A percentile compares a stretch with the other conserved stretches of the same genome.
phyloP scores from a whole-genome alignment of 2,797 vertebrate species.

The Parotocinclus haroldoi region DNA sequence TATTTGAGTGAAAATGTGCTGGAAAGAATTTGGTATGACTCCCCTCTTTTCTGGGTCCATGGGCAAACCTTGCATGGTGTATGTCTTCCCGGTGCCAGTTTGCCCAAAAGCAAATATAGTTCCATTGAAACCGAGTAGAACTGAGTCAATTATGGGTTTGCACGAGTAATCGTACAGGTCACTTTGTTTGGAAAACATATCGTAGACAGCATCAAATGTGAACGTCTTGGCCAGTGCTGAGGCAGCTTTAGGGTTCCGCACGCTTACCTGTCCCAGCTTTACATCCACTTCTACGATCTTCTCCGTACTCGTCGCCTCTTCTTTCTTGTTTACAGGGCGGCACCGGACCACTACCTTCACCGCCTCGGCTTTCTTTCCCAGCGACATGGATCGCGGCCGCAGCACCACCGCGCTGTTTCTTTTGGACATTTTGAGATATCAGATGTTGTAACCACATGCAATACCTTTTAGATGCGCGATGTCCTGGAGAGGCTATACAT shows the following conservation, averaged over 20 bases:
- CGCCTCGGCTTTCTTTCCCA: conserved; percentile 78
- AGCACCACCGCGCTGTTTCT: conserved; percentile 22
- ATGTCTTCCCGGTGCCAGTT: conserved; percentile 94
- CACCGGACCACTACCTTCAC: conserved; percentile 94
- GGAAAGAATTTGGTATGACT: conserved; percentile 88
- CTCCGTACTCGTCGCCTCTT: conserved; percentile 73
- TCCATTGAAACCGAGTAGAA: conserved; percentile 90
- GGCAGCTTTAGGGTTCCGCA: conserved; percentile 81
- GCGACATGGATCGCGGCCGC: conserved; percentile 64
- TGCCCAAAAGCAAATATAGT: conserved; percentile 94
- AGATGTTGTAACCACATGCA: conserved; percentile 21
- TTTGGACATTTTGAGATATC: conserved; percentile 29
- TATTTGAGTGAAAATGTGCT: conserved; percentile 95
- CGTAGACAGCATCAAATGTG: conserved; percentile 91
- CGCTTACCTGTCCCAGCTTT: conserved; percentile 87
- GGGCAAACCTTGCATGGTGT: conserved; percentile 92
- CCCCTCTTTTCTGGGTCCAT: conserved; percentile 82
- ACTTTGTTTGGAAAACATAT: conserved; percentile 80
- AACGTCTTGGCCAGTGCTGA: conserved; percentile 89
- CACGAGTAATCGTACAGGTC: conserved; percentile 91
- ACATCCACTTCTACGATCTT: conserved; percentile 83
- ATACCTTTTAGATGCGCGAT: neutral
- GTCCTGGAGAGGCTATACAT: neutral
- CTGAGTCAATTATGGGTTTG: conserved; percentile 87
- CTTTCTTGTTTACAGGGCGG: conserved; percentile 83